Percentiles rank a stretch among this genome's conserved stretches.
Conservation (phyloP, 2,797 vertebrate genomes). For the Pristis pectinata region DNA sequence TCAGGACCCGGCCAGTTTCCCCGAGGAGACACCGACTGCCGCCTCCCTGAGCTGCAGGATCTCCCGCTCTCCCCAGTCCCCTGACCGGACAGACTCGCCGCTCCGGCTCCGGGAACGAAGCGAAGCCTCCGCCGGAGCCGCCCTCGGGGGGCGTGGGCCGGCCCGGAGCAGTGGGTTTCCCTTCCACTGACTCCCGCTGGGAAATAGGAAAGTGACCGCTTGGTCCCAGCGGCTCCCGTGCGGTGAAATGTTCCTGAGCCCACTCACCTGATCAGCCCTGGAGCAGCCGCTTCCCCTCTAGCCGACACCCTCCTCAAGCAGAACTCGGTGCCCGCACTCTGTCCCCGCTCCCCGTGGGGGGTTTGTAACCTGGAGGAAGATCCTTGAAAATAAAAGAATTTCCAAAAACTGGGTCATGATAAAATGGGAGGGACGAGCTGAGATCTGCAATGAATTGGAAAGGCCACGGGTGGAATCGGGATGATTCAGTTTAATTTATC, state of each 20-base stretch:
- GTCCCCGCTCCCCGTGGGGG: too few relatives aligned
- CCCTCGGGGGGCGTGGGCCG: conserved; percentile 48
- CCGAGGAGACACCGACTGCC: too few relatives aligned
- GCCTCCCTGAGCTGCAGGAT: too few relatives aligned
- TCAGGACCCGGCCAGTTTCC: too few relatives aligned
- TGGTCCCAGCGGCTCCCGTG: too few relatives aligned
- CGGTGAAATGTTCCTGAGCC: conserved; percentile 42
- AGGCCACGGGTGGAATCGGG: too few relatives aligned
- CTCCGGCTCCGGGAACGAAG: conserved; percentile 45
- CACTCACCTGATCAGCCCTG: conserved; percentile 10
- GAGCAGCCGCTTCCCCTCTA: neutral
- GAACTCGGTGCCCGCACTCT: neutral
- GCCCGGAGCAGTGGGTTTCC: conserved; percentile 42
- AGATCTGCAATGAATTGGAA: too few relatives aligned
- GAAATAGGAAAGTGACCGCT: conserved; percentile 47
- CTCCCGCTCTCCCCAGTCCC: conserved; percentile 44
- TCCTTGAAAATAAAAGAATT: too few relatives aligned
- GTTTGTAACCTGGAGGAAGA: too few relatives aligned
- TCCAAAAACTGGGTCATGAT: too few relatives aligned
- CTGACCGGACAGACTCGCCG: neutral
- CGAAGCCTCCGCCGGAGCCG: conserved; percentile 44
- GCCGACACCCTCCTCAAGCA: conserved; percentile 4
- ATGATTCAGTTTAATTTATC: too few relatives aligned
- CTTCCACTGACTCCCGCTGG: conserved; percentile 50
- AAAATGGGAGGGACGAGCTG: too few relatives aligned